Evolutionary conservation across 2,797 vertebrate species (phyloP).

Genomic region (Silurus lanzhouensis): DNA sequence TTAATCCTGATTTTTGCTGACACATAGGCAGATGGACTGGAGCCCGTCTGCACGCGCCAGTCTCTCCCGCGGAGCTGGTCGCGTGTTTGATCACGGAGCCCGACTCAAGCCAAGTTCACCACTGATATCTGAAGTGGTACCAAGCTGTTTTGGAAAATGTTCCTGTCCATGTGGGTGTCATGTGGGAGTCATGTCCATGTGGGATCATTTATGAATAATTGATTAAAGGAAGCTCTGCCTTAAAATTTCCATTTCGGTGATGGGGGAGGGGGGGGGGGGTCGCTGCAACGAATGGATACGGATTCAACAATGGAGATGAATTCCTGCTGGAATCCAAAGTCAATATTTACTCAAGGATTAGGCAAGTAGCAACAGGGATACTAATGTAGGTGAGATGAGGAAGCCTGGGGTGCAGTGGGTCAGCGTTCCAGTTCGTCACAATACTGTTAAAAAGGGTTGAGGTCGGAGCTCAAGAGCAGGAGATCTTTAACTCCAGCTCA

Average conservation of each 20-base stretch:
- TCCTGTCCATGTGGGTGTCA: slow-evolving; percentile 16
- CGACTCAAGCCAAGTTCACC: slow-evolving; percentile 36
- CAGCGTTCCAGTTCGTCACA: too few relatives aligned
- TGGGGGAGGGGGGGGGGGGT: too few relatives aligned
- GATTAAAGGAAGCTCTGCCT: slow-evolving; percentile 18
- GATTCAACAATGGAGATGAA: too few relatives aligned
- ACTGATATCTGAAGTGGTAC: slow-evolving; percentile 24
- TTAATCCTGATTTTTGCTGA: slow-evolving; percentile 56
- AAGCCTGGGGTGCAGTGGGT: too few relatives aligned
- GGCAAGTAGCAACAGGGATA: too few relatives aligned
- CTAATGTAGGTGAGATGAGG: too few relatives aligned
- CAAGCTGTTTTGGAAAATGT: slow-evolving; percentile 9
- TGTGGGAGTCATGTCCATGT: slow-evolving; percentile 28
- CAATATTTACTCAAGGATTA: background rate
- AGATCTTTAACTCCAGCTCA: too few relatives aligned
- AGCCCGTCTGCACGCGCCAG: slow-evolving; percentile 27
- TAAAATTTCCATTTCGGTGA: background rate
- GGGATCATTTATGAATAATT: slow-evolving; percentile 36
- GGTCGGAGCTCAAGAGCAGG: too few relatives aligned
- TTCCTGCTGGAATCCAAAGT: background rate
- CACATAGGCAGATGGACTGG: slow-evolving; percentile 35
- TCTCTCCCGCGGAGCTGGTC: slow-evolving; percentile 22
- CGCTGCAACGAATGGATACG: background rate
- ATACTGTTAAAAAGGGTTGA: too few relatives aligned
- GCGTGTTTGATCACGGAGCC: slow-evolving; percentile 22